phyloP scores from a whole-genome alignment of 2,113 vertebrate genomes.

The Lota lota region DNA sequence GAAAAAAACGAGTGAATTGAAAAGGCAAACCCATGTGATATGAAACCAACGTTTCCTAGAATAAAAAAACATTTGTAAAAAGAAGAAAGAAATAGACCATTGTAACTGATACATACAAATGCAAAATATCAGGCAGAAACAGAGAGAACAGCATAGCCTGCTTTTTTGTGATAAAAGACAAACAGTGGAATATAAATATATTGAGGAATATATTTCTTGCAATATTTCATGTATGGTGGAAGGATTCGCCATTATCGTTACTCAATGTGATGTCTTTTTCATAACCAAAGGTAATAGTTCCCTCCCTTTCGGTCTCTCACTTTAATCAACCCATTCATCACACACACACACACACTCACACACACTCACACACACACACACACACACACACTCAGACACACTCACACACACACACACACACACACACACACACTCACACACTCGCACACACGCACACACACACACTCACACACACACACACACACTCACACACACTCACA shows the following conservation, averaged over 20 bases:
- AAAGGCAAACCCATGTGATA: too few relatives aligned
- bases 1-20: too few relatives aligned
- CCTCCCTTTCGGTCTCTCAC: background rate
- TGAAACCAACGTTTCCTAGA: too few relatives aligned
- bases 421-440: background rate
- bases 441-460: background rate
- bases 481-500: too few relatives aligned
- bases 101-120: too few relatives aligned
- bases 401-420: background rate
- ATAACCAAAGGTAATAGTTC: background rate
- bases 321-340: too few relatives aligned
- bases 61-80: too few relatives aligned
- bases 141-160: slow-evolving; percentile 5
- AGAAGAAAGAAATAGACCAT: too few relatives aligned
- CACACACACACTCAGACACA: background rate
- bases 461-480: background rate
- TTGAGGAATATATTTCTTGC: slow-evolving; percentile 55
- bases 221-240: slow-evolving; percentile 67
- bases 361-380: too few relatives aligned
- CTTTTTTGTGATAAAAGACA: slow-evolving; percentile 40
- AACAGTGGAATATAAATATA: slow-evolving; percentile 41
- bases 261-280: slow-evolving; percentile 40
- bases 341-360: too few relatives aligned
- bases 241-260: too few relatives aligned
- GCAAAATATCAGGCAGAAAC: too few relatives aligned